Evolutionary conservation across 2,797 vertebrate genomes (phyloP), one percentile per base, ranked within the genome.

Genomic region (Pseudomugil gertrudae): DNA sequence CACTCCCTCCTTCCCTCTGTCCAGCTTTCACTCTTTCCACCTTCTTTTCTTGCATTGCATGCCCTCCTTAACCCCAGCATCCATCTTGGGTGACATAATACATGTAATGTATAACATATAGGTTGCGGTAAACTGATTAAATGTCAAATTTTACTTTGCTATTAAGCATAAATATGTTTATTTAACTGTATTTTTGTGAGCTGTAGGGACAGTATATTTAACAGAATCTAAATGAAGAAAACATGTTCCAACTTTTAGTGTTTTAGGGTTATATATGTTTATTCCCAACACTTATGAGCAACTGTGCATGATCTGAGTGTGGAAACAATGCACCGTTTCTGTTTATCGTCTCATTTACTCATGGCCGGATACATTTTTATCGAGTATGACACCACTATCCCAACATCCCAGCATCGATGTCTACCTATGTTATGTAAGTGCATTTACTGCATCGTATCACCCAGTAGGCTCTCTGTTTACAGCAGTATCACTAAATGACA

Each of bases 21-120:
- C 77, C 84, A 77, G 85, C 68, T 85, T 82, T 86, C 84, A 66
- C 79, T 88, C 76, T 87, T 88, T 90, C 87, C 83, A 83, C 72
- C 63, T 40, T 76, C 75, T 80, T 83, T 72, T 84, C 62, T 67
- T 83, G 79, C 67, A 60, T 67, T 63, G 64, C 65, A 62, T 86
- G 86, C 63, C 74, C 87, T 85, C 81, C 63, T 66, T 88, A 68
- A 90, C 84, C 87, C 65, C 79, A 9, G 5, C 26, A 3, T 59
- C 76, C 80, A 70, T 80, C 80, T 76, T 27, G 43, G 21, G 51
- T 86, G 80, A 88, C 69, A 76, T 83, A 85, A 87, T 81, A 80
- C 60, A n/a, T n/a, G n/a, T n/a, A n/a, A n/a, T n/a, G n/a, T n/a
- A n/a, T n/a, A n/a, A n/a, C n/a, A n/a, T n/a, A n/a, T n/a, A n/a